Evolutionary conservation across 2,113 vertebrate species (phyloP).

Genomic region (Anguilla rostrata): DNA sequence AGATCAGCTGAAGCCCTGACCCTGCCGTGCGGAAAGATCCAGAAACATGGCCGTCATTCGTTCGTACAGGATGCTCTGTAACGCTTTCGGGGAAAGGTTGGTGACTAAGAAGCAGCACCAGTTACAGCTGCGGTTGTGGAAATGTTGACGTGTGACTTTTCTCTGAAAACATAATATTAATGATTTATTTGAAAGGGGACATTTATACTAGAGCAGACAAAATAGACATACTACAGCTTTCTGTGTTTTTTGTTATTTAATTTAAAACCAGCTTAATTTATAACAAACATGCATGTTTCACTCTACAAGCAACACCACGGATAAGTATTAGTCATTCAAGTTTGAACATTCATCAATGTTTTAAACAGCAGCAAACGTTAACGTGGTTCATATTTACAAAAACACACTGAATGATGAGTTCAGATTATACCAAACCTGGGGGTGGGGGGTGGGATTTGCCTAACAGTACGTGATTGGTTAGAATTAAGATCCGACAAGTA

Average conservation of each 20-base stretch:
- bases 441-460: background rate
- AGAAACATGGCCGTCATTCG: too few relatives aligned
- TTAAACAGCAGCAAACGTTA: slow-evolving; percentile 74
- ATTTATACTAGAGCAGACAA: slow-evolving; percentile 39
- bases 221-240: slow-evolving; percentile 61
- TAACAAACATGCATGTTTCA: slow-evolving; percentile 94
- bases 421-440: slow-evolving; percentile 37
- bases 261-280: slow-evolving; percentile 89
- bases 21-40: too few relatives aligned
- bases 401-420: slow-evolving; percentile 72
- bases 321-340: slow-evolving; percentile 85
- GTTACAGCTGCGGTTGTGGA: background rate
- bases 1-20: too few relatives aligned
- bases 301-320: slow-evolving; percentile 92
- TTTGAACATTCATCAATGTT: slow-evolving; percentile 80
- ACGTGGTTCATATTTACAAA: slow-evolving; percentile 68
- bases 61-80: too few relatives aligned
- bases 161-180: background rate
- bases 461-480: slow-evolving; percentile 9
- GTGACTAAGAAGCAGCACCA: background rate
- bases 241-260: slow-evolving; percentile 66
- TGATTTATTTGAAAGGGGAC: background rate
- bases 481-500: slow-evolving; percentile 12
- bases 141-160: background rate
- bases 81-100: background rate